Evolutionary conservation across 2,113 vertebrate genomes (phyloP).

Genomic region (Ammodytes dubius): DNA sequence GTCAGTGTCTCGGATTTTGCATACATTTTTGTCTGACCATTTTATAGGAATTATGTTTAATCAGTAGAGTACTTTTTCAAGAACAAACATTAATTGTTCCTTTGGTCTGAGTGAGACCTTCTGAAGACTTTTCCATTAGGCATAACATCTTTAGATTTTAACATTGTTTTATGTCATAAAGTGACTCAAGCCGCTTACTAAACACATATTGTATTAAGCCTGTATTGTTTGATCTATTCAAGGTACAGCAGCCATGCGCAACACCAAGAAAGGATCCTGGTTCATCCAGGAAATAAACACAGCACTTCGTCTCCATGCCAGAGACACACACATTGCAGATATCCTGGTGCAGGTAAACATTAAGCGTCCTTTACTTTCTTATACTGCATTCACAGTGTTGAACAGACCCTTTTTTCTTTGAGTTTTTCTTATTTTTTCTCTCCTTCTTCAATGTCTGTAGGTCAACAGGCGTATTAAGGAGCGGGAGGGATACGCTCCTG

Average conservation of each 20-base stretch:
- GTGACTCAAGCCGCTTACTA: background rate
- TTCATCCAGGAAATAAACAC: slow-evolving; percentile 92
- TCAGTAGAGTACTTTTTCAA: background rate
- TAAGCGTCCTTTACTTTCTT: background rate
- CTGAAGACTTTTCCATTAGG: background rate
- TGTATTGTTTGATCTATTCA: slow-evolving; percentile 26
- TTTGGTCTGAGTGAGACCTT: background rate
- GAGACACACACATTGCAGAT: slow-evolving; percentile 93
- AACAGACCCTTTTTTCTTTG: background rate
- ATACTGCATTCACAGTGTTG: background rate
- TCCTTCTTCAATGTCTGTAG: slow-evolving; percentile 70
- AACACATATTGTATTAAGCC: slow-evolving; percentile 13
- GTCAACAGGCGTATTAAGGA: slow-evolving; percentile 94
- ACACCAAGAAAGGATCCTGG: slow-evolving; percentile 97
- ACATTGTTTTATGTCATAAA: background rate
- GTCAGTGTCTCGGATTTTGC: background rate
- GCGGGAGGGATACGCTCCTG: slow-evolving; percentile 94
- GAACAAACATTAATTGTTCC: no score
- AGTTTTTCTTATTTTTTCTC: no score
- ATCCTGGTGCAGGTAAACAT: slow-evolving; percentile 94
- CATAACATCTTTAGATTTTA: background rate
- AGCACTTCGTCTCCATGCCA: slow-evolving; percentile 88
- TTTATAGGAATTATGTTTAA: no score
- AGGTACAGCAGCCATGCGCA: slow-evolving; percentile 97
- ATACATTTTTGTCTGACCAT: no score